Base-by-base conservation (phyloP, 1,140 invertebrate species). In the Drosophila pseudoananassae region DNA sequence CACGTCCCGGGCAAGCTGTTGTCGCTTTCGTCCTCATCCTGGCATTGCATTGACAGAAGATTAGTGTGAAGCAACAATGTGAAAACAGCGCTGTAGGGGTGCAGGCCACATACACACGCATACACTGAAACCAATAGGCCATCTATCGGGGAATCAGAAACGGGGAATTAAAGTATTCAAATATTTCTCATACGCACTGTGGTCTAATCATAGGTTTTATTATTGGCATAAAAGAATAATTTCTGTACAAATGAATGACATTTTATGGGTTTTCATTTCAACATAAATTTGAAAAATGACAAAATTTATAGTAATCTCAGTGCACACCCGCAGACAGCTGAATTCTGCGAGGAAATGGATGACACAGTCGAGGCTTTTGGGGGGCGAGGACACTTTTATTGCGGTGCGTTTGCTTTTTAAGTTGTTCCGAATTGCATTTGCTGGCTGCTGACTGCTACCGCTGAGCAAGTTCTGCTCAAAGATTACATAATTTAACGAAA, bases 21-120 rank as follows among this genome's bases (percentile, higher is more conserved):
- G 83, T 85, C 82, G 82, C 82, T 78, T 85, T 87, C 78, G 73
- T 85, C 64, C 78, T 82, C 74, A 68, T 85, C 70, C 71, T 75
- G 52, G 59, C 70, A 75, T 78, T 85, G 82, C 82, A 85, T 85
- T 85, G 82, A 85, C 82, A 85, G 82, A 85, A 85, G 82, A 85
- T 85, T 85, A 85, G 82, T 85, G 82, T 78, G 83, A 88, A 83
- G 82, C 82, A 87, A 87, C 82, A 87, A 87, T 85, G 82, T 85
- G 82, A 85, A 85, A 85, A 87, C 83, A 88, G 74, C 83, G 75
- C 82, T 78, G 55, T 75, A 72, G 83, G 82, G 83, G 60, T 65
- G 53, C 76, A 33, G 25, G 10, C 45, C 59, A 25, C 45, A 27
- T 43, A 76, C 10, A 60, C 36, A 59, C 4, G 25, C 8, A 64